Base-by-base conservation (phyloP, 1,140 invertebrate genomes). In the Acarapis woodi region DNA sequence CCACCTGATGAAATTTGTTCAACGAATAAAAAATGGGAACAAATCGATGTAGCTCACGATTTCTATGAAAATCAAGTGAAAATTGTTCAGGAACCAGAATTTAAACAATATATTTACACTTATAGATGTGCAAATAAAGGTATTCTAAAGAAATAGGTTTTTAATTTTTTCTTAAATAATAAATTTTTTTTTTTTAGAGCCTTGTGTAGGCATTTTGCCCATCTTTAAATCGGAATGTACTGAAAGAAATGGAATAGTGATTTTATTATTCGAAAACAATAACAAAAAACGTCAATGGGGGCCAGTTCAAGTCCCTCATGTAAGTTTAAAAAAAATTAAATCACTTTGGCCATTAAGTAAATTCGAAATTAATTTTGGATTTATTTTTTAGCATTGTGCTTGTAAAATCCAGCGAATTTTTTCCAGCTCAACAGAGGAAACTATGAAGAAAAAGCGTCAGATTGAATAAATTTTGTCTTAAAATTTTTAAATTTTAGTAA, bases 1-100 rank as follows among this genome's bases (percentile, higher is more conserved):
- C 47, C 47, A 29, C 37, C 45, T 2, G 46, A 48, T 32, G 47
- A 48, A 32, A 47, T 48, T 31, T 48, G 47, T 35, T 41, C 44
- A 33, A 47, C 47, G 12, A 41, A 42, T 25, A 32, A 40, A 1
- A 38, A 42, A 18, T 48, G 47, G 47, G 46, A 48, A 39, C 46
- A 44, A 29, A 23, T 42, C 8, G 47, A 47, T 29, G 34, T 22
- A 14, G 47, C 46, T n/a, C 43, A 47, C n/a, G 44, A 47, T 39
- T 40, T 46, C 16, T 44, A 47, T 15, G 43, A 45, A 23, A 43
- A 48, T 23, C 38, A 44, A 35, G 47, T 44, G 0, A 39, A 44
- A 39, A 41, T 47, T 3, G 38, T 47, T 22, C 47, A 48, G 39
- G 41, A 47, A 14, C 40, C 39, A 10, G 42, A 32, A 26, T 35